phyloP scores from a whole-genome alignment of 2,113 vertebrate species.

The Dendrocopos noguchii region DNA sequence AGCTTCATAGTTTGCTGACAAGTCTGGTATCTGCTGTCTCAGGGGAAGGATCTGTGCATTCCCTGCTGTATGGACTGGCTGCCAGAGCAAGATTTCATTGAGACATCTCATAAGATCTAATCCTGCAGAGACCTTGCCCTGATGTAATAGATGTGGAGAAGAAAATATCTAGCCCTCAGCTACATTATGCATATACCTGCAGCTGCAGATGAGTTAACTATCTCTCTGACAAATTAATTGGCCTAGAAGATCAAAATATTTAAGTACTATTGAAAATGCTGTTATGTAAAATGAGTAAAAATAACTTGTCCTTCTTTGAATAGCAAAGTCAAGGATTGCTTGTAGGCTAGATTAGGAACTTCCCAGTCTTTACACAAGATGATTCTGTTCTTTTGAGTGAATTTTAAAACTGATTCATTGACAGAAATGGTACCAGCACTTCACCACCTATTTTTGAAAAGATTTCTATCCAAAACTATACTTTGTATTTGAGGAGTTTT shows the following conservation, averaged over 20 bases:
- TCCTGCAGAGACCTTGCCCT: background rate
- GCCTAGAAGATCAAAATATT: background rate
- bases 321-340: background rate
- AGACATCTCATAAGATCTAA: rapidly evolving
- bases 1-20: background rate
- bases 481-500: background rate
- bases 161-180: background rate
- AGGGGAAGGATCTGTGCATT: background rate
- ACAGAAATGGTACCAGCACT: background rate
- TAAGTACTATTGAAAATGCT: background rate
- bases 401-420: background rate
- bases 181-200: background rate
- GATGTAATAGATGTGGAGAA: background rate
- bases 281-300: background rate
- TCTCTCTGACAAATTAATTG: background rate
- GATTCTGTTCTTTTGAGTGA: background rate
- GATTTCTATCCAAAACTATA: background rate
- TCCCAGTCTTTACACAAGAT: background rate
- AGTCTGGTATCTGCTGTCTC: background rate
- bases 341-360: background rate
- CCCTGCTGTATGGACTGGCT: background rate
- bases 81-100: background rate
- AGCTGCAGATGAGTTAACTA: background rate
- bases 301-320: background rate
- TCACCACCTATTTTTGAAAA: background rate